A percentile compares a stretch with the other conserved stretches of the same genome.
phyloP scores from a whole-genome alignment of 2,113 vertebrate genomes.

The Forbesichthys papilliferus region DNA sequence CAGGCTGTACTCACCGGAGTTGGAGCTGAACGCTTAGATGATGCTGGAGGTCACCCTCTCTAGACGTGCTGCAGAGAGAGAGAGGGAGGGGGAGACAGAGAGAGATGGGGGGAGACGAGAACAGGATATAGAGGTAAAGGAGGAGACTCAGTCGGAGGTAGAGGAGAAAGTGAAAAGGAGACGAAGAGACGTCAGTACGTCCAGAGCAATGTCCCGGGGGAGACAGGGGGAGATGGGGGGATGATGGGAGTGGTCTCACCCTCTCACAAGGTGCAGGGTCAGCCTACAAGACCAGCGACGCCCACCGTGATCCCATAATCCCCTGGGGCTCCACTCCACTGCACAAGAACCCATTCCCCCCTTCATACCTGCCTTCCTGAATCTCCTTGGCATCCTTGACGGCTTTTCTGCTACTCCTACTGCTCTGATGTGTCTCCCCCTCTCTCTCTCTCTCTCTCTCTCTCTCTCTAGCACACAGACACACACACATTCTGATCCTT shows the following conservation, averaged over 20 bases:
- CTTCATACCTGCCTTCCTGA: not conserved
- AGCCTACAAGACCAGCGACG: slow-evolving; percentile 73
- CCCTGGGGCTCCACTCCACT: slow-evolving; percentile 51
- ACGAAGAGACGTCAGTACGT: slow-evolving; percentile 16
- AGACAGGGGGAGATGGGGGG: slow-evolving; percentile 14
- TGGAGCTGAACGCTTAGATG: not conserved
- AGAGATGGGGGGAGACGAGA: slow-evolving; percentile 22
- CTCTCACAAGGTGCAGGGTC: slow-evolving; percentile 72
- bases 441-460: not conserved
- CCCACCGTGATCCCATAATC: slow-evolving; percentile 76
- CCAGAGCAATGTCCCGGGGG: not conserved
- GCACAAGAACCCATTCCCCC: slow-evolving; percentile 59
- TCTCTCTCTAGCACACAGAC: not conserved
- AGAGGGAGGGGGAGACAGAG: not conserved
- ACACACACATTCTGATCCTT: not conserved
- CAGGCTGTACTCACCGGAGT: no score
- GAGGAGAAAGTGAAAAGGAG: slow-evolving; percentile 1
- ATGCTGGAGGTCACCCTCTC: not conserved
- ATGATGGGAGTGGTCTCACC: slow-evolving; percentile 46
- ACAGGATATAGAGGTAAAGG: not conserved
- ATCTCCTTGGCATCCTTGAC: not conserved
- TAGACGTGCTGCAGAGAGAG: slow-evolving; percentile 38
- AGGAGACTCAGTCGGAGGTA: slow-evolving; percentile 12
- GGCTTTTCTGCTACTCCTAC: not conserved
- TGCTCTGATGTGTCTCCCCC: not conserved